Percentiles rank a stretch among this genome's conserved stretches.
These are phyloP conservation scores for Lasioglossum calceatum DNA, from an alignment of 2,888 invertebrate genomes.

Conservation along the genomic window DNA sequence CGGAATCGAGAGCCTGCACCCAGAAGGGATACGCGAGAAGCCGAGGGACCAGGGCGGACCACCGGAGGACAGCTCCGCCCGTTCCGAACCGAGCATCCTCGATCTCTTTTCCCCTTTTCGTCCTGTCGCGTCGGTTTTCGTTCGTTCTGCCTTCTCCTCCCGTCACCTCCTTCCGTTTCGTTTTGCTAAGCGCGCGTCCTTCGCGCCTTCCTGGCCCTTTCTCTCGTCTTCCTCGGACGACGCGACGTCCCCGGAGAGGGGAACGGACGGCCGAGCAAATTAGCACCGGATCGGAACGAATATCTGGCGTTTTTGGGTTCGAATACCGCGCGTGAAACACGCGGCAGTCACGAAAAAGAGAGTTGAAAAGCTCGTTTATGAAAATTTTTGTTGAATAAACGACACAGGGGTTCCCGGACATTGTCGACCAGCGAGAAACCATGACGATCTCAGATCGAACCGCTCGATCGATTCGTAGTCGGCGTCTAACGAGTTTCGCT, in stretches of 20 bases:
- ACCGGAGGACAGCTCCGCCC: constrained; percentile 80
- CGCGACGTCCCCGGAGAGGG: not conserved
- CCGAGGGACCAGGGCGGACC: constrained; percentile 76
- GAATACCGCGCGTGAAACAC: too few relatives aligned
- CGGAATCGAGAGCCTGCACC: constrained; percentile 41
- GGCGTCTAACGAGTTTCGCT: not conserved
- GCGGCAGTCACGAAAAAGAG: too few relatives aligned
- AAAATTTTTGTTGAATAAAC: too few relatives aligned
- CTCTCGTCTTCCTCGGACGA: not conserved
- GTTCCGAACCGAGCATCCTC: constrained; percentile 71
- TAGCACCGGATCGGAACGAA: not conserved
- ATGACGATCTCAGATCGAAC: not conserved
- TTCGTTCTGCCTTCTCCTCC: not conserved
- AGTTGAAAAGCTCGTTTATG: too few relatives aligned
- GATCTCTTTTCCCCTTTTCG: constrained; percentile 29
- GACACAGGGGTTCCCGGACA: not conserved
- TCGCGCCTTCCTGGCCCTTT: not conserved
- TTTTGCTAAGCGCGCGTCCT: not conserved
- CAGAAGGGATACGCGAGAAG: constrained; percentile 63
- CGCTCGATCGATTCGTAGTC: not conserved
- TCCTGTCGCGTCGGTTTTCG: not conserved
- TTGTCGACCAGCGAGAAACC: not conserved
- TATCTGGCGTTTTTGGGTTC: too few relatives aligned
- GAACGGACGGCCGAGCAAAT: not conserved
- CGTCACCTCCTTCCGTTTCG: constrained; percentile 3